A percentile compares a stretch with the other conserved stretches of the same genome.
phyloP scores from a whole-genome alignment of 2,113 vertebrate species.

The Corythaixoides concolor region DNA sequence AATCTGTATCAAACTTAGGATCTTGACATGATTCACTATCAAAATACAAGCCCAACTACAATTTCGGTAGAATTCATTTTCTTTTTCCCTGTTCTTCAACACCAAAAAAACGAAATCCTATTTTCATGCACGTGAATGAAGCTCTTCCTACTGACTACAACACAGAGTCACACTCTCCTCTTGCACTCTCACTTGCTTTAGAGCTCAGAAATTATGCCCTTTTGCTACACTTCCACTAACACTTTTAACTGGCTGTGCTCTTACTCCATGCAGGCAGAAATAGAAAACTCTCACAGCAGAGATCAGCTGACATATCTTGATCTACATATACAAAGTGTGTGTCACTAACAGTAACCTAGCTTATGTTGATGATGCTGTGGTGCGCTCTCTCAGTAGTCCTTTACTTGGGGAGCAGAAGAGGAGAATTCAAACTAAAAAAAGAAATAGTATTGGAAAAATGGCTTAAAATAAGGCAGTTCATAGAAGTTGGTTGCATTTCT shows the following conservation, averaged over 20 bases:
- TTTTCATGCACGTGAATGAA: background rate
- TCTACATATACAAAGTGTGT: rapidly evolving
- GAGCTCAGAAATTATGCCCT: background rate
- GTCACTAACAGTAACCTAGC: background rate
- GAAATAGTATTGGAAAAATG: rapidly evolving
- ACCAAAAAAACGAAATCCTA: background rate
- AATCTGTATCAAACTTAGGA: background rate
- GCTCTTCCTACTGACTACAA: background rate
- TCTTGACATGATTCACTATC: background rate
- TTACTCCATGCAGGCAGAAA: background rate
- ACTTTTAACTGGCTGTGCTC: background rate
- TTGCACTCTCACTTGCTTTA: background rate
- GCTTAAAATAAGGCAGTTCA: background rate
- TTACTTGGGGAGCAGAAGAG: background rate
- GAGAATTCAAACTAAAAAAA: background rate
- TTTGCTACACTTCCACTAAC: background rate
- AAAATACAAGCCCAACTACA: background rate
- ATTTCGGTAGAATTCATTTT: background rate
- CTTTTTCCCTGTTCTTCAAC: background rate
- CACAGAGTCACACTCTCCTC: background rate
- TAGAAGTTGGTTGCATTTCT: background rate
- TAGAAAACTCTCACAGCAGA: background rate
- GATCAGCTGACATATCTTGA: background rate
- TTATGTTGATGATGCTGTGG: background rate
- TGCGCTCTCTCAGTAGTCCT: background rate